These are phyloP conservation scores for Philypnodon macrostomus DNA, from an alignment of 2,797 vertebrate genomes.

Conservation along the genomic window DNA sequence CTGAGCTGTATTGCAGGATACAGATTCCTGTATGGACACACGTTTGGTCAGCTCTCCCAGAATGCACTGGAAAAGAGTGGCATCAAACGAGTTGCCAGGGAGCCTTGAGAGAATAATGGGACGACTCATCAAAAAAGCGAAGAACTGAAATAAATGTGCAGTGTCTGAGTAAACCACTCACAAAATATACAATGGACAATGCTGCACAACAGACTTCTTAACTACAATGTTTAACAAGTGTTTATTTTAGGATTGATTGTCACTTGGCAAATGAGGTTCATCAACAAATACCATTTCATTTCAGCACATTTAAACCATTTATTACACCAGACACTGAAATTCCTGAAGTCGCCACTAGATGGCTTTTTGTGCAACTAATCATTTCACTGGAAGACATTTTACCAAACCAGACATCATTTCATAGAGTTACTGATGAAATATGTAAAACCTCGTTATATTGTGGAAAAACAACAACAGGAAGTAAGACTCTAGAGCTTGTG, in stretches of 20 bases:
- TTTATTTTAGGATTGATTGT: slow-evolving; percentile 72
- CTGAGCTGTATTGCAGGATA: slow-evolving; percentile 62
- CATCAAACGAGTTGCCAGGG: slow-evolving; percentile 38
- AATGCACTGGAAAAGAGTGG: slow-evolving; percentile 61
- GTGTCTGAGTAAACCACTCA: neutral
- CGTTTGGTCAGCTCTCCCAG: slow-evolving; percentile 73
- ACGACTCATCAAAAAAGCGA: slow-evolving; percentile 25
- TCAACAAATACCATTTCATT: slow-evolving; percentile 25
- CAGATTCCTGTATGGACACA: slow-evolving; percentile 75
- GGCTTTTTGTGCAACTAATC: slow-evolving; percentile 40
- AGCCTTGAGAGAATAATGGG: slow-evolving; percentile 7
- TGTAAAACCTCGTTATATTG: slow-evolving; percentile 7
- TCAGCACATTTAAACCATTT: neutral
- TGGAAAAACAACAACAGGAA: slow-evolving; percentile 19
- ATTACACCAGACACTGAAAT: slow-evolving; percentile 30
- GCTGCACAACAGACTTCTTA: neutral
- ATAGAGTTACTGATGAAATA: slow-evolving; percentile 26
- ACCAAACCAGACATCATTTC: slow-evolving; percentile 16
- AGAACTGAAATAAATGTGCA: neutral
- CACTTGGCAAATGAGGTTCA: slow-evolving; percentile 43
- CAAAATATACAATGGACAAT: too few relatives aligned
- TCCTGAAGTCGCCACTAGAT: slow-evolving; percentile 54
- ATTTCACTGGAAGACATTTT: slow-evolving; percentile 32
- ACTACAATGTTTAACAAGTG: slow-evolving; percentile 14
- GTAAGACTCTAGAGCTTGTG: slow-evolving; percentile 20